phyloP scores from a whole-genome alignment of 2,888 invertebrate species.

The Thymelicus acteon region DNA sequence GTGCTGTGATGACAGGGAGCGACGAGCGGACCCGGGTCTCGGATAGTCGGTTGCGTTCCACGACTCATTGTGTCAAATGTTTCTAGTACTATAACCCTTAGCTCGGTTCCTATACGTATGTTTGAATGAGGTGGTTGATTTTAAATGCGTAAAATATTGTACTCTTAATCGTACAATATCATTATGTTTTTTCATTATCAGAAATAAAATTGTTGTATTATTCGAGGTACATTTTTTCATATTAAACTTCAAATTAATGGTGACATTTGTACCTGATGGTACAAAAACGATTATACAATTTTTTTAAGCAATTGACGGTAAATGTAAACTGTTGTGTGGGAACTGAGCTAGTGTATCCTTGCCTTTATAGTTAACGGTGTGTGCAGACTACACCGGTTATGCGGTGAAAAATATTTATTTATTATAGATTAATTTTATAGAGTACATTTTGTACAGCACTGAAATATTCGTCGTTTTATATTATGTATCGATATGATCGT shows the following conservation, averaged over 20 bases:
- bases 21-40: conserved; percentile 14
- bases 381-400: conserved; percentile 11
- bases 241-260: neutral
- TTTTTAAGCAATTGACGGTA: neutral
- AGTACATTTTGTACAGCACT: conserved; percentile 8
- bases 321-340: neutral
- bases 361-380: conserved; percentile 5
- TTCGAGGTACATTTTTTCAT: no score
- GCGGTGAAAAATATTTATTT: conserved; percentile 5
- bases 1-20: conserved; percentile 9
- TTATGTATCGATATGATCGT: neutral
- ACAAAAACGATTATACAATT: neutral
- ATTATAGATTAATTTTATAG: neutral
- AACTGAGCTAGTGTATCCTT: conserved; percentile 4
- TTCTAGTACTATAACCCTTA: conserved; percentile 47
- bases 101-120: conserved; percentile 6
- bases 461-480: neutral
- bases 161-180: neutral
- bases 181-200: neutral
- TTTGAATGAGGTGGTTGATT: neutral
- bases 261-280: neutral
- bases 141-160: neutral
- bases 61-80: conserved; percentile 26
- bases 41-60: conserved; percentile 43
- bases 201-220: neutral